phyloP scores from a whole-genome alignment of 1,140 invertebrate species.

The Pogonus chalceus region DNA sequence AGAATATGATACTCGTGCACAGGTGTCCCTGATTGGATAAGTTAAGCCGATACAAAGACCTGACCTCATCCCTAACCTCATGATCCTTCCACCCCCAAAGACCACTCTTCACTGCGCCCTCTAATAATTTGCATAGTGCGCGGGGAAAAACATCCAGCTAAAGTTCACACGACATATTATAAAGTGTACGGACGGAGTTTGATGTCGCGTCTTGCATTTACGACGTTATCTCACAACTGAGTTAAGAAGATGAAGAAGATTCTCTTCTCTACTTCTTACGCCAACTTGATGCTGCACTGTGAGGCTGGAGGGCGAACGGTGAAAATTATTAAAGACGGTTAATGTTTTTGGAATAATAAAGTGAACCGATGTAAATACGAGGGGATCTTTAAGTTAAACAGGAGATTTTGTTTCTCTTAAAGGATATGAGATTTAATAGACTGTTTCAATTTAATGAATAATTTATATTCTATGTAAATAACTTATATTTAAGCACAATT shows the following conservation, averaged over 20 bases:
- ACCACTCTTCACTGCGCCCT: background rate
- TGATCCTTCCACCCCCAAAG: background rate
- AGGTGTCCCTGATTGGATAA: constrained; percentile 5
- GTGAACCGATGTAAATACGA: background rate
- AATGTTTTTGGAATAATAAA: background rate
- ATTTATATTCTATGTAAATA: no score
- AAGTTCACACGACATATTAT: constrained; percentile 6
- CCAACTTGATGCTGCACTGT: no score
- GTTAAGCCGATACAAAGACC: constrained; percentile 5
- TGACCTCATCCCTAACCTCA: background rate
- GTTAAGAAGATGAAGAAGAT: background rate
- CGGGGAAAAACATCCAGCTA: background rate
- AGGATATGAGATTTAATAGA: no score
- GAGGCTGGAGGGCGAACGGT: no score
- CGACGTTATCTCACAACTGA: background rate
- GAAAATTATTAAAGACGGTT: constrained; percentile 3
- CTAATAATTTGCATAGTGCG: constrained; percentile 3
- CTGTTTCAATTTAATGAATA: no score
- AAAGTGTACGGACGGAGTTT: background rate
- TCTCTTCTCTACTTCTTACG: background rate
- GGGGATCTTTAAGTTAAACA: no score
- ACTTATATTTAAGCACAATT: no score
- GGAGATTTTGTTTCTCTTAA: no score
- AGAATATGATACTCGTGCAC: background rate
- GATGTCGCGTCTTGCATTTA: constrained; percentile 6